Evolutionary conservation across 1,140 invertebrate genomes (phyloP).

Genomic region (Procambarus clarkii): DNA sequence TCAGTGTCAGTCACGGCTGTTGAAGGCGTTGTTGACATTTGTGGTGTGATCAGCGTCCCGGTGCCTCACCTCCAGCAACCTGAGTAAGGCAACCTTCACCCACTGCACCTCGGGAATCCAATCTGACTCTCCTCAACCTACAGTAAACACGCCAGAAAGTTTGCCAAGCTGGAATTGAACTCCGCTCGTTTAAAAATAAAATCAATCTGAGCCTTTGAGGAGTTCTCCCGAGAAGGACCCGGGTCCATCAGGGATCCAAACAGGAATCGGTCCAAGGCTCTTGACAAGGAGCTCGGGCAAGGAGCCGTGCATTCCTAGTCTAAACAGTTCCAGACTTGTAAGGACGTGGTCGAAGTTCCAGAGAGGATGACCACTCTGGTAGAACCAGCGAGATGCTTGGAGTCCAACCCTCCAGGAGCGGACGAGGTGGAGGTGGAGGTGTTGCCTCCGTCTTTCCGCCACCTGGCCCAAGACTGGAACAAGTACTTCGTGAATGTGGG

Average conservation of each 20-base stretch:
- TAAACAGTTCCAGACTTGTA: not conserved
- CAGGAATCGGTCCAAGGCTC: not conserved
- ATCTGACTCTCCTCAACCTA: not conserved
- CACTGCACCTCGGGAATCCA: not conserved
- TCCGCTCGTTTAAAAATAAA: not conserved
- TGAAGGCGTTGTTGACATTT: not conserved
- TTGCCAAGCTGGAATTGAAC: not conserved
- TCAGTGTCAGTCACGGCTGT: not conserved
- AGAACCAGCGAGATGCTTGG: not conserved
- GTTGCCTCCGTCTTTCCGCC: slow-evolving; percentile 26
- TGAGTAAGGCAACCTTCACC: not conserved
- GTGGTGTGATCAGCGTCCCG: not conserved
- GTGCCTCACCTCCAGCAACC: not conserved
- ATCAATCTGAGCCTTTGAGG: not conserved
- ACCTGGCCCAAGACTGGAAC: slow-evolving; percentile 33
- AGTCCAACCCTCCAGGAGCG: not conserved
- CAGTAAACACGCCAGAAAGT: not conserved
- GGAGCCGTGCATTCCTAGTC: not conserved
- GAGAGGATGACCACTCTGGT: not conserved
- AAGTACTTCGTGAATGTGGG: slow-evolving; percentile 31
- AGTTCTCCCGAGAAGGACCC: not conserved
- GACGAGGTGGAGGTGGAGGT: not conserved
- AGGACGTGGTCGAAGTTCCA: too few relatives aligned
- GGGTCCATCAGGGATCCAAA: not conserved
- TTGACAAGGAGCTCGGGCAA: not conserved